Evolutionary conservation across 1,140 invertebrate genomes (phyloP), one percentile per base, ranked within the genome.

Genomic region (Acromyrmex heyeri): DNA sequence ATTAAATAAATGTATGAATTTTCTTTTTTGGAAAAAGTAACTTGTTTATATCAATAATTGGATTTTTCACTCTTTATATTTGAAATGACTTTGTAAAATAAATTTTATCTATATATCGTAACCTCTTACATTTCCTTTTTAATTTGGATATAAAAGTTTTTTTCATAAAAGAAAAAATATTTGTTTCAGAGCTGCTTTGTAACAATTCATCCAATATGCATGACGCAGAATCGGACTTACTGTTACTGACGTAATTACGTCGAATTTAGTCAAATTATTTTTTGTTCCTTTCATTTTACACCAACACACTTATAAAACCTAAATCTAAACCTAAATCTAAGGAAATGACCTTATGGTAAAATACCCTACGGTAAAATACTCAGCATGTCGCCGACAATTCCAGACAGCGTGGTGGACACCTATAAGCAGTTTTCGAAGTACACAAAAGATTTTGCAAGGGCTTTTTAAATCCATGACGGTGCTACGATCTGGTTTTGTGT

Each of bases 401-500:
- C 38, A 69, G 65, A 69, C 65, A 24, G 38, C 38, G 5, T 16
- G 65, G 27, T 7, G 21, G 21, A n/a, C 18, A 38, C 14, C 7
- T 65, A 21, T 72, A 21, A 5, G 4, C 3, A 21, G 2, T 77
- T 55, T 30, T 34, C 34, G 3, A 30, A 44, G 75, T 2, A 67
- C 48, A 82, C 75, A 79, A 91, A 89, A 73, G 67, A 69, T 55
- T 48, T 75, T 16, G 38, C 38, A 1, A 57, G 21, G 10, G 50
- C 3, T 38, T 44, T 57, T 14, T 24, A 4, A 30, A 27, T 38
- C n/a, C 8, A n/a, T 70, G 18, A 8, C 21, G 7, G 21, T 55
- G 34, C 14, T 27, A 82, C 86, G 24, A 87, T 90, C 73, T 91
- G 67, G 53, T 53, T 62, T 57, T 82, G 82, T 44, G 70, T 77